Evolutionary conservation across 2,113 vertebrate genomes (phyloP).

Genomic region (Percina caprodes): DNA sequence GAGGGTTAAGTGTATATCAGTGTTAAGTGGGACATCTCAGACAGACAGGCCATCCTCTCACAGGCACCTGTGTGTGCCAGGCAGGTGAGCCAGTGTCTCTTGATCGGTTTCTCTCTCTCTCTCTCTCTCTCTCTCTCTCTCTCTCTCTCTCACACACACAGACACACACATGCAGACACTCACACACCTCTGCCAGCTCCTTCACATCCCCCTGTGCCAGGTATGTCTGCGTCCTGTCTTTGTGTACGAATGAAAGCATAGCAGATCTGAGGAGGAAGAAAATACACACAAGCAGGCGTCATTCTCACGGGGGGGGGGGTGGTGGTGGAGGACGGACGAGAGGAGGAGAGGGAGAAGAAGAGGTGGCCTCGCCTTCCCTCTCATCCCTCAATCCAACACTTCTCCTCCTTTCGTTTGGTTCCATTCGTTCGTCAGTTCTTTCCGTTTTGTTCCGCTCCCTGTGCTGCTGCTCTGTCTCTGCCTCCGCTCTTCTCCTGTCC

Average conservation of each 20-base stretch:
- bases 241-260: constrained; percentile 76
- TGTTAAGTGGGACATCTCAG: constrained; percentile 78
- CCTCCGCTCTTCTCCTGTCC: constrained; percentile 63
- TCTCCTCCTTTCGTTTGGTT: constrained; percentile 82
- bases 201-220: constrained; percentile 76
- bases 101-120: constrained; percentile 46
- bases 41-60: constrained; percentile 60
- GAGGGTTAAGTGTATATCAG: constrained; percentile 55
- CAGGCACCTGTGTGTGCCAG: constrained; percentile 64
- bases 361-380: constrained; percentile 73
- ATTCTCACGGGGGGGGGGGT: constrained; percentile 69
- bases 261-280: constrained; percentile 79
- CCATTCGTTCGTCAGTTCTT: constrained; percentile 78
- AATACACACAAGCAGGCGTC: constrained; percentile 47
- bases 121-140: constrained; percentile 47
- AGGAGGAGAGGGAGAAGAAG: constrained; percentile 68
- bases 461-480: constrained; percentile 54
- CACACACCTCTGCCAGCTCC: constrained; percentile 76
- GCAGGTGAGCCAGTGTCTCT: constrained; percentile 75
- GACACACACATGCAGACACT: constrained; percentile 11
- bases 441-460: constrained; percentile 75
- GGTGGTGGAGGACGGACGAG: constrained; percentile 51
- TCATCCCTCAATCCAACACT: constrained; percentile 79
- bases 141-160: constrained; percentile 36
- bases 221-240: constrained; percentile 73